Evolutionary conservation across 2,888 invertebrate genomes (phyloP).

Genomic region (Druceiella hillmani): DNA sequence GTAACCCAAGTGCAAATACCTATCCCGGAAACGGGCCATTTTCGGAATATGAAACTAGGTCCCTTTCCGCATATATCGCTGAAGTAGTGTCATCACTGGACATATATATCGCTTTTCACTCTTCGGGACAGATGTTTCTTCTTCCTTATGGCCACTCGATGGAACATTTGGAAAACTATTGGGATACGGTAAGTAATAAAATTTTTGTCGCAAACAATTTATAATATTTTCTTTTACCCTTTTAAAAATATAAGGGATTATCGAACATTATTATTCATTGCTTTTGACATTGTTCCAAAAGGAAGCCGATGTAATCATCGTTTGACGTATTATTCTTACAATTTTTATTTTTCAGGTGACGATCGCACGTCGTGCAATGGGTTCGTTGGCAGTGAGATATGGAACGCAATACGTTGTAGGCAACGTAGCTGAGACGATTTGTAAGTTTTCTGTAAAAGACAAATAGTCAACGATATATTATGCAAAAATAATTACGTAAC

Average conservation of each 20-base stretch:
- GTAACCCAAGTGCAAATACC: slow-evolving; percentile 52
- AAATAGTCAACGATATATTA: too few species aligned
- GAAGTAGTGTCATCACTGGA: slow-evolving; percentile 46
- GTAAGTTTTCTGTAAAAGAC: too few species aligned
- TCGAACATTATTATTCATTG: too few species aligned
- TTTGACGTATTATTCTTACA: background rate
- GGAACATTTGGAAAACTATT: slow-evolving; percentile 51
- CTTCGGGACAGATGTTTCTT: slow-evolving; percentile 64
- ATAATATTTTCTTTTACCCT: too few species aligned
- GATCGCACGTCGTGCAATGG: slow-evolving; percentile 46
- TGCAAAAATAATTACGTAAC: too few species aligned
- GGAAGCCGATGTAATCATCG: too few species aligned
- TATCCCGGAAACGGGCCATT: slow-evolving; percentile 63
- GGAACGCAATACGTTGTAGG: slow-evolving; percentile 48
- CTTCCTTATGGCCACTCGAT: slow-evolving; percentile 65
- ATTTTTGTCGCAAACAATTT: too few species aligned
- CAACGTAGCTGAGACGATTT: slow-evolving; percentile 50
- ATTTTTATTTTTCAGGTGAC: slow-evolving; percentile 36
- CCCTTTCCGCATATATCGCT: slow-evolving; percentile 49
- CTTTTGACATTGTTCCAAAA: too few species aligned
- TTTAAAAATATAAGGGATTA: too few species aligned
- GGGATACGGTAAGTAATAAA: slow-evolving; percentile 50
- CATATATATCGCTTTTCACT: slow-evolving; percentile 67
- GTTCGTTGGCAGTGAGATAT: slow-evolving; percentile 42
- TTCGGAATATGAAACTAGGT: slow-evolving; percentile 62